Conservation (phyloP, 1,140 invertebrate genomes). For the Centruroides vittatus region DNA sequence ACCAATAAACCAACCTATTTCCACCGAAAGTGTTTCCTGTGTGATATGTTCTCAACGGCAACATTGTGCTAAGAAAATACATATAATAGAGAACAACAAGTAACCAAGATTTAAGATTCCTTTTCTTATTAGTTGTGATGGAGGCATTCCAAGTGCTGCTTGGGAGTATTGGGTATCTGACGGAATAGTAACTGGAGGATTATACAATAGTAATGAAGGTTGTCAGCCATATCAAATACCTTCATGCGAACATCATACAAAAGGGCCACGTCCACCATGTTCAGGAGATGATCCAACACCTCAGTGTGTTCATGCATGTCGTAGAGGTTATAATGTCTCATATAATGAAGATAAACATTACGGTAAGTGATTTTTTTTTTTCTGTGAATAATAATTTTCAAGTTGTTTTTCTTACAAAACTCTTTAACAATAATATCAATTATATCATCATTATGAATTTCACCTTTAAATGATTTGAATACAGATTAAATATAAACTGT, state of each 20-base stretch:
- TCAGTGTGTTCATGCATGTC: constrained; percentile 54
- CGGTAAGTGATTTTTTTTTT: constrained; percentile 32
- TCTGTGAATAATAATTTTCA: too few species aligned
- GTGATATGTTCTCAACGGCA: too few species aligned
- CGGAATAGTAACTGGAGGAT: constrained; percentile 70
- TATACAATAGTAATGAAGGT: constrained; percentile 56
- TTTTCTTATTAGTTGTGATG: constrained; percentile 43
- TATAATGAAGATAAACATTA: constrained; percentile 65
- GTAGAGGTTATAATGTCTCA: constrained; percentile 46
- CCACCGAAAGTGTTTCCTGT: too few species aligned
- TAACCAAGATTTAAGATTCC: too few species aligned
- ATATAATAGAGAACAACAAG: too few species aligned
- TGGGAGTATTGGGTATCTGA: constrained; percentile 69
- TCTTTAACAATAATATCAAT: too few species aligned
- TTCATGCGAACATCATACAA: constrained; percentile 69
- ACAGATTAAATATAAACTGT: too few species aligned
- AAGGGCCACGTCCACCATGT: constrained; percentile 56
- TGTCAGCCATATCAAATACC: constrained; percentile 71
- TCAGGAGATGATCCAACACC: constrained; percentile 50
- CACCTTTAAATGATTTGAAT: too few species aligned
- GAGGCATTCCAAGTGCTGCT: constrained; percentile 58
- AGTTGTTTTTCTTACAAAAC: too few species aligned
- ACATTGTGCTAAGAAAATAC: too few species aligned
- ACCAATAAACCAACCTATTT: too few species aligned
- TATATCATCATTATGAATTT: too few species aligned